Evolutionary conservation across 2,113 vertebrate genomes (phyloP), one percentile per base, ranked within the genome.

Genomic region (Phylloscopus trochilus): DNA sequence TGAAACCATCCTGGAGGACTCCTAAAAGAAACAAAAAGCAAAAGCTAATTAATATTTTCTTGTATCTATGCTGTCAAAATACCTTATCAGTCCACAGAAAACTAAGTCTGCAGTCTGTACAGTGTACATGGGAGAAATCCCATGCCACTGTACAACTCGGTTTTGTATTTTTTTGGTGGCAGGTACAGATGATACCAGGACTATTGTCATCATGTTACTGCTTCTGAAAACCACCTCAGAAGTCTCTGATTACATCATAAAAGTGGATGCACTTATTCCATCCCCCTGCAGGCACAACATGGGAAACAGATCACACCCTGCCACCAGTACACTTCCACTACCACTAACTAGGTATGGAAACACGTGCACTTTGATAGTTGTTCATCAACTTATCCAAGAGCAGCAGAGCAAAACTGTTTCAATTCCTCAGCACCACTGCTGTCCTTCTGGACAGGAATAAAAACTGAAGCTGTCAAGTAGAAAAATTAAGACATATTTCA

Each of bases 1-100:
- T 91, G 98, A 97, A 92, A 97, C 97, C 79, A 98, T 97, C 97
- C 98, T 99, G 64, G 98, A 97, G 28, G 98, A 97, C 9, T 99
- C 99, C 99, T 99, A 92, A 74, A 97, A 92, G 58, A 97, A 93
- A 96, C 70, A 95, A 81, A 97, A 97, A 87, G 72, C 18, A 95
- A 92, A 77, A 26, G 80, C 4, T 37, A 41, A 76, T 80, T 86
- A 93, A 44, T 27, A 55, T 56, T 87, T 87, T 58, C 41, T 92
- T 80, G 52, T 11, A 62, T 37, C 79, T 89, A 24, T 43, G 91
- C 26, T 83, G 63, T 7, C 28, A 70, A 77, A 90, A 59, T 27
- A 80, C 4, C 59, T 88, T 13, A 81, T 27, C 6, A 26, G 5
- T 37, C 21, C 33, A 47, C 1, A 56, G 30, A 82, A 87, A 49